Base-by-base conservation (phyloP, 1,140 invertebrate genomes). In the Antheraea pernyi region DNA sequence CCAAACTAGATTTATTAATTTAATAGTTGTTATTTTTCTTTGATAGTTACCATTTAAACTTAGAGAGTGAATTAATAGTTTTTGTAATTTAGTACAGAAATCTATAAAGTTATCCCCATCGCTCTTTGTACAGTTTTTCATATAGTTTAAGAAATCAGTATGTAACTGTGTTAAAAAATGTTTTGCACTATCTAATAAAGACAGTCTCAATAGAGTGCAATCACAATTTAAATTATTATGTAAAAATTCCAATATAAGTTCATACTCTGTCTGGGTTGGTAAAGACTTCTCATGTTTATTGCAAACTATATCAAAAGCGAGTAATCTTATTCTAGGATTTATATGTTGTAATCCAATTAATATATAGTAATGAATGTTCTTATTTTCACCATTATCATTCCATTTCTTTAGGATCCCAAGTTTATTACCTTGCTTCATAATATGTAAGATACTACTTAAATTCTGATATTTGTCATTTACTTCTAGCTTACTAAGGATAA, bases 191-290 rank as follows among this genome's bases (percentile, higher is more conserved):
- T 84, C 85, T 30, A 92, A 70, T 83, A 86, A 89, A 69, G 71
- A 85, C n/a, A 87, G 74, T 69, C 92, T 86, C 48, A 93, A 76
- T 16, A 91, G 77, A 62, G 88, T 86, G 59, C 83, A 89, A 77
- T 93, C 91, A 36, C 86, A 85, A 65, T 91, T 93, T 9, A 93
- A 65, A 83, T 93, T 93, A 65, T 85, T 73, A 60, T 74, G 59
- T 36, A 92, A 66, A 72, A 85, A 93, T 19, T 85, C 70, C 67
- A 88, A 71, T 59, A 92, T 70, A 39, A 79, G 66, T 46, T 83
- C 67, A 76, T 82, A 89, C 74, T 91, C 83, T 48, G 75, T 69
- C 65, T 68, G 19, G 22, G 65, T 68, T 22, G 89, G 88, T 46
- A 86, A 75, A 66, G 48, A 69, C 71, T 89, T 91, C 9, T 74